phyloP scores from a whole-genome alignment of 2,888 invertebrate genomes.

The Seira ritae region DNA sequence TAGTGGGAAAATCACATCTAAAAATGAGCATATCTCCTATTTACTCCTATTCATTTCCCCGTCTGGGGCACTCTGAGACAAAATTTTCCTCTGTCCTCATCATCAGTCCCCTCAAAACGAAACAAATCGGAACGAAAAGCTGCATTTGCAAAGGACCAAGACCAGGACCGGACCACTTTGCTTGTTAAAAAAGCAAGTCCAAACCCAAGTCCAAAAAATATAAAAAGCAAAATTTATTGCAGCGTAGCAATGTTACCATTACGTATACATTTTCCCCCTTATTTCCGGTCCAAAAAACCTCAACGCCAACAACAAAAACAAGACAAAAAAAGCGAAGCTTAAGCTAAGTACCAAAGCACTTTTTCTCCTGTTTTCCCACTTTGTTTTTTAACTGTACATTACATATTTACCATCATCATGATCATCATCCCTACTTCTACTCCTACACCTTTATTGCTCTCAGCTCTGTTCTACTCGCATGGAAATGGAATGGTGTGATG shows the following conservation, averaged over 20 bases:
- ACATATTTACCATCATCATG: slow-evolving; percentile 7
- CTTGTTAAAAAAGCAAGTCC: not conserved
- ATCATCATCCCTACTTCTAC: slow-evolving; percentile 24
- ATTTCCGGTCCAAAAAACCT: slow-evolving; percentile 52
- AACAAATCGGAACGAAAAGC: slow-evolving; percentile 7
- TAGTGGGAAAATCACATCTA: slow-evolving; percentile 11
- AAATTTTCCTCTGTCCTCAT: not conserved
- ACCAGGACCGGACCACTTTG: slow-evolving; percentile 7
- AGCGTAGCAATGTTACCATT: slow-evolving; percentile 24
- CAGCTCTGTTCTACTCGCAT: too few relatives aligned
- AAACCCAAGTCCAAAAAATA: slow-evolving; percentile 14
- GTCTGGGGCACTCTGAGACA: slow-evolving; percentile 22
- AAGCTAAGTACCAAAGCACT: too few relatives aligned
- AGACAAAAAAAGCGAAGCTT: slow-evolving; percentile 2
- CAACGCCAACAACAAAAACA: slow-evolving; percentile 27
- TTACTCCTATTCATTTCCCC: not conserved
- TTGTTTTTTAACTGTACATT: slow-evolving; percentile 45
- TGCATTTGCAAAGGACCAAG: not conserved
- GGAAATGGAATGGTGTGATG: not conserved
- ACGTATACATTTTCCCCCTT: slow-evolving; percentile 39
- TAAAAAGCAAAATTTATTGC: slow-evolving; percentile 19
- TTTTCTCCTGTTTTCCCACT: slow-evolving; percentile 38
- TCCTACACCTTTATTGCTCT: slow-evolving; percentile 19
- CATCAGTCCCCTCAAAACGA: not conserved
- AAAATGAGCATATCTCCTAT: not conserved